Percentiles rank a stretch among this genome's conserved stretches.
phyloP scores from a whole-genome alignment of 2,797 vertebrate species.

The Falco biarmicus region DNA sequence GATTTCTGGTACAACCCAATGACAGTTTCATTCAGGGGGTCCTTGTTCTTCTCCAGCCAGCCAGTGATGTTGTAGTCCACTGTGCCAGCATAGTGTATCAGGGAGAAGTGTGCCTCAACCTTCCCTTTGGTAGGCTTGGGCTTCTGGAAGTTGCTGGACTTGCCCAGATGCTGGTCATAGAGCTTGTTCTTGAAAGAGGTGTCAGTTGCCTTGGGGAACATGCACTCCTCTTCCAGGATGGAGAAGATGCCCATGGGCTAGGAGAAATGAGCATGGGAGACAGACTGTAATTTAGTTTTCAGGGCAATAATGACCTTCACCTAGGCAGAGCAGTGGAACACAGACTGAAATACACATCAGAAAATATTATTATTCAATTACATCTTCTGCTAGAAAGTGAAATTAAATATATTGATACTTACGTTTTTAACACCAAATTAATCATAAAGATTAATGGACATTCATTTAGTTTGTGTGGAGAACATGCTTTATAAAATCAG shows the following conservation, averaged over 20 bases:
- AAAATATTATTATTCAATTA: not conserved
- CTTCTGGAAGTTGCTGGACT: conserved; percentile 53
- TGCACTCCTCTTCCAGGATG: conserved; percentile 79
- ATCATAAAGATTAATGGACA: not conserved
- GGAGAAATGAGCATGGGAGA: not conserved
- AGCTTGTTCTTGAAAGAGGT: conserved; percentile 87
- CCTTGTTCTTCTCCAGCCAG: too few species aligned
- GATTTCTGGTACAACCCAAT: too few species aligned
- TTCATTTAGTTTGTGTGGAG: not conserved
- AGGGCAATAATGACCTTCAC: not conserved
- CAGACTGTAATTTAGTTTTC: not conserved
- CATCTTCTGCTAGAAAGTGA: not conserved
- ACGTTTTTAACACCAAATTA: not conserved
- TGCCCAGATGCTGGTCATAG: conserved; percentile 82
- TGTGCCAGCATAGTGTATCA: not conserved
- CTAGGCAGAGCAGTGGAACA: not conserved
- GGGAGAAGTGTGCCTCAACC: not conserved
- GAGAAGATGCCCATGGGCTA: conserved; percentile 59
- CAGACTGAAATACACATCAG: not conserved
- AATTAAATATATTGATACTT: not conserved
- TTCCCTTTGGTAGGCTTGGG: not conserved
- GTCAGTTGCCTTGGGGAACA: conserved; percentile 82
- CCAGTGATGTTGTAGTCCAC: too few species aligned
- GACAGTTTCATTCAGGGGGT: too few species aligned
- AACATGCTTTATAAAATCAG: not conserved